A percentile compares a stretch with the other conserved stretches of the same genome.
These are phyloP conservation scores for Drosophila murphyi DNA, from an alignment of 1,140 invertebrate genomes.

Conservation along the genomic window DNA sequence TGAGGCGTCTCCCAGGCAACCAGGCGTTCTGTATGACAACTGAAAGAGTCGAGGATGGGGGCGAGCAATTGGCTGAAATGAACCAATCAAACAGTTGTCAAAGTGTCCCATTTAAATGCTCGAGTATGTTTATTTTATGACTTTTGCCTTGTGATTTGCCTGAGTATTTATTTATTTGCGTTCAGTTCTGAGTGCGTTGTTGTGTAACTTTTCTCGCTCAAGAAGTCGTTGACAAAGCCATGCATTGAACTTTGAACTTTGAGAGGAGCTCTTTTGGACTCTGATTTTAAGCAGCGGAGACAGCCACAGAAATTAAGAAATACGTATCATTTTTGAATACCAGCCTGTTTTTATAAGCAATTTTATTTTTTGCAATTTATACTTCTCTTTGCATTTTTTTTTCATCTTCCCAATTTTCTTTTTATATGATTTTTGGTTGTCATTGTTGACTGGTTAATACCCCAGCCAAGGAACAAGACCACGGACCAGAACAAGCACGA, in stretches of 20 bases:
- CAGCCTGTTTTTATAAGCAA: slow-evolving; percentile 25
- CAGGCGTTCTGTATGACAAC: neutral
- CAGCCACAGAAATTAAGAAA: slow-evolving; percentile 21
- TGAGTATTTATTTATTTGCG: slow-evolving; percentile 75
- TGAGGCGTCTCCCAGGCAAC: slow-evolving; percentile 27
- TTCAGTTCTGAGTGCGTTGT: slow-evolving; percentile 59
- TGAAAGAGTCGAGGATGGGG: slow-evolving; percentile 11
- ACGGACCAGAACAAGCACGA: slow-evolving; percentile 24
- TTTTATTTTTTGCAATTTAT: slow-evolving; percentile 27
- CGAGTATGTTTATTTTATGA: slow-evolving; percentile 76
- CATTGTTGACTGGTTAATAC: slow-evolving; percentile 62
- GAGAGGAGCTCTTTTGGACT: slow-evolving; percentile 25
- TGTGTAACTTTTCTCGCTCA: slow-evolving; percentile 65
- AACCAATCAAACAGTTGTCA: slow-evolving; percentile 80
- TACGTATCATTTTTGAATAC: slow-evolving; percentile 9
- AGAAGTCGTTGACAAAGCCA: slow-evolving; percentile 64
- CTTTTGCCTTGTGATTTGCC: slow-evolving; percentile 45
- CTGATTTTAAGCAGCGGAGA: slow-evolving; percentile 3
- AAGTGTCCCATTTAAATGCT: slow-evolving; percentile 79
- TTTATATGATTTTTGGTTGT: slow-evolving; percentile 38
- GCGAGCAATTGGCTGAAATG: slow-evolving; percentile 64
- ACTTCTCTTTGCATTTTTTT: slow-evolving; percentile 1
- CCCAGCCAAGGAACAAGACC: slow-evolving; percentile 34
- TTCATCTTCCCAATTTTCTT: neutral
- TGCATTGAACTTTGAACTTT: slow-evolving; percentile 75